A percentile compares a stretch with the other conserved stretches of the same genome.
Conservation (phyloP, 2,888 invertebrate genomes). For the Stenchaetothrips biformis region DNA sequence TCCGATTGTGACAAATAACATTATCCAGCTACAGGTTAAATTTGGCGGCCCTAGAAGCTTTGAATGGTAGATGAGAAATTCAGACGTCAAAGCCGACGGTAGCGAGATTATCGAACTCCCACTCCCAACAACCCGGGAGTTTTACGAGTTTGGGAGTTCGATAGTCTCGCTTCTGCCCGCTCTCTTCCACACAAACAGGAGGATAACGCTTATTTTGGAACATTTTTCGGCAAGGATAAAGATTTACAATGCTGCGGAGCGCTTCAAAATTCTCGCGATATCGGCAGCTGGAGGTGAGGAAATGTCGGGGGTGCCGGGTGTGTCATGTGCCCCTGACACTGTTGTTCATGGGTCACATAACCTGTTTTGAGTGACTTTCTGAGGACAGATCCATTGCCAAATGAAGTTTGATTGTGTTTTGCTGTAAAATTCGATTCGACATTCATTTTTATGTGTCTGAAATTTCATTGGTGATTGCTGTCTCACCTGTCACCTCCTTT, state of each 20-base stretch:
- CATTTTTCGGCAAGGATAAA: neutral
- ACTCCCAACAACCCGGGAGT: too few relatives aligned
- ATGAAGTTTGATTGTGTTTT: neutral
- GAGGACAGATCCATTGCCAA: neutral
- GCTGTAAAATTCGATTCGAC: neutral
- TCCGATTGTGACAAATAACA: too few relatives aligned
- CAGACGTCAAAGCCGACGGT: too few relatives aligned
- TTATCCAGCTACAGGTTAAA: too few relatives aligned
- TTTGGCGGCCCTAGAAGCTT: too few relatives aligned
- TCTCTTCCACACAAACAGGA: neutral
- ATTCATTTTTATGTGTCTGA: neutral
- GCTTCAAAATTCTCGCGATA: slow-evolving; percentile 1
- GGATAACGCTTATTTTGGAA: neutral
- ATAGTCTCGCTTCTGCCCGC: too few relatives aligned
- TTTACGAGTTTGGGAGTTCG: too few relatives aligned
- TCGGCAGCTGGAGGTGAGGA: neutral
- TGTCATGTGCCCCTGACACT: neutral
- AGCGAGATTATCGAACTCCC: too few relatives aligned
- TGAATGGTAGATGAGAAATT: too few relatives aligned
- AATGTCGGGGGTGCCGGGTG: neutral
- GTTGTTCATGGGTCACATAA: neutral
- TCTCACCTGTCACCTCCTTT: neutral
- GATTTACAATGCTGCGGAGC: neutral
- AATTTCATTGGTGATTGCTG: neutral
- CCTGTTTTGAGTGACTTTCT: neutral